Conservation (phyloP, 2,113 vertebrate genomes). For the Onychorhynchus coronatus region DNA sequence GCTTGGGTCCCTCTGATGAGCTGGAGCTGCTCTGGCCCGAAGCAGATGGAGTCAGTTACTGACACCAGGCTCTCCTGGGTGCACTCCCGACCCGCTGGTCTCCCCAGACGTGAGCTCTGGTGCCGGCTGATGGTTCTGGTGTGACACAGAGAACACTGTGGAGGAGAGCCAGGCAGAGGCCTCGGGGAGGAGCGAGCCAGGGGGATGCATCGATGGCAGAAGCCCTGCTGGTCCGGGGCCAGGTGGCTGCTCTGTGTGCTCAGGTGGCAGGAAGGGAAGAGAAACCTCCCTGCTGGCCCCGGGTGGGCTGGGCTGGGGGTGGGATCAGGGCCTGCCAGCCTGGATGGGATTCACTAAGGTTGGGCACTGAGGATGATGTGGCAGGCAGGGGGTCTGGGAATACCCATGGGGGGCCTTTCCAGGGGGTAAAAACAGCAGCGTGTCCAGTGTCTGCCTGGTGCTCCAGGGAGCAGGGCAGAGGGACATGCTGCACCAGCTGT, state of each 20-base stretch:
- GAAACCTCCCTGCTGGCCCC: background rate
- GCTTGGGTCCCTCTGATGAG: conserved; percentile 20
- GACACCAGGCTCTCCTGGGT: conserved; percentile 28
- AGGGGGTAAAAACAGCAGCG: background rate
- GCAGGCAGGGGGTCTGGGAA: background rate
- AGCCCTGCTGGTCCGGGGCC: background rate
- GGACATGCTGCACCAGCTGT: background rate
- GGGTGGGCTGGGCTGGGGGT: background rate
- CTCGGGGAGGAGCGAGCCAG: background rate
- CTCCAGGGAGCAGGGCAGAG: background rate
- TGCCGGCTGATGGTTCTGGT: conserved; percentile 37
- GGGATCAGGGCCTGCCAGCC: background rate
- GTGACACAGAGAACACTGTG: conserved; percentile 25
- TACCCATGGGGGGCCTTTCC: background rate
- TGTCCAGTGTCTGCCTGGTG: background rate
- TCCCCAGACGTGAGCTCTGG: background rate
- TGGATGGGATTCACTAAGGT: background rate
- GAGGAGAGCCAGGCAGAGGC: conserved; percentile 45
- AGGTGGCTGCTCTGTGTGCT: background rate
- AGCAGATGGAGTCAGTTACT: conserved; percentile 65
- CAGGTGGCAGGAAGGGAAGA: background rate
- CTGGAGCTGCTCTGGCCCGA: conserved; percentile 26
- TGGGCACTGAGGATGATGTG: background rate
- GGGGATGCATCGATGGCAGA: background rate
- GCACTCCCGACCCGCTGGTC: conserved; percentile 50